Evolutionary conservation across 1,140 invertebrate genomes (phyloP), one percentile per base, ranked within the genome.

Genomic region (Drosophila yakuba): DNA sequence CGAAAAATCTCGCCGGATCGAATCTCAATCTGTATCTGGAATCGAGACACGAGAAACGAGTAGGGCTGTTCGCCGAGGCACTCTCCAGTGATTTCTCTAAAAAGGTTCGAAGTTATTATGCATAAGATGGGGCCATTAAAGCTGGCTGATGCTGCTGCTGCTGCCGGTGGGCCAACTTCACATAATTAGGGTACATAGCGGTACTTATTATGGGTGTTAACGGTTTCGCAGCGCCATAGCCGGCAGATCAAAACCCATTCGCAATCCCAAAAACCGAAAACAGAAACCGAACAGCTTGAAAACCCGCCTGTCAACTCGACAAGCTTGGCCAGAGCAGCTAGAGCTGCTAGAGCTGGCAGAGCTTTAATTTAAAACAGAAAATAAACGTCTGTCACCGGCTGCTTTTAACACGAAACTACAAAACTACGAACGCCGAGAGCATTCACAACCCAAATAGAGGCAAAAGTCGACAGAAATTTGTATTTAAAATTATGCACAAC

Each of bases 401-500:
- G 58, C 73, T 62, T 74, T 71, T 58, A 66, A 48, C 72, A 55
- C 35, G 50, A 58, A 58, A 58, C 56, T 58, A 55, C 35, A 59
- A 58, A 58, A 58, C 56, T 58, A 47, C 44, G 57, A 15, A 1
- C 32, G 6, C 17, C 4, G 23, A 12, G 47, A 15, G 35, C 32
- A 38, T 43, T 28, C 38, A 25, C 41, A 51, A 61, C 41, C 58
- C 52, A 74, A 73, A 55, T 36, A 54, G 32, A 62, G 47, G 47
- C 54, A 72, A 73, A 17, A 66, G 64, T 23, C 20, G 20, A 20
- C 60, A 62, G 63, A 71, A 43, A 74, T 69, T 77, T 68, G 68
- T 89, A 89, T 89, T 89, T 89, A 89, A 89, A 89, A 80, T 89
- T 89, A 89, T 89, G 80, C 84, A 89, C 77, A 89, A 89, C 84